A percentile compares a stretch with the other conserved stretches of the same genome.
Conservation (phyloP, 2,888 invertebrate species). For the Punctoribates punctum region DNA sequence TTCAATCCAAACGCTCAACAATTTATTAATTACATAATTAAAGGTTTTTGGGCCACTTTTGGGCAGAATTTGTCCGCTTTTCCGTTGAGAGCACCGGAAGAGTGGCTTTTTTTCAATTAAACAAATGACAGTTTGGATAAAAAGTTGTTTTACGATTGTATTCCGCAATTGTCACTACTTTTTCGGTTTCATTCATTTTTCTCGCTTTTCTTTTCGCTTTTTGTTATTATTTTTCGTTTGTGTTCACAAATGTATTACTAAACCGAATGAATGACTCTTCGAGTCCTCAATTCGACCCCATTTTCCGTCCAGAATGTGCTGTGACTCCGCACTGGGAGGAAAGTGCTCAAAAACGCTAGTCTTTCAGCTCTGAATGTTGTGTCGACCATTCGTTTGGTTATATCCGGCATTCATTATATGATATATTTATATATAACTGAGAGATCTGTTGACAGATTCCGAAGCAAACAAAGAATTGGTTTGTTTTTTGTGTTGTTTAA, state of each 20-base stretch:
- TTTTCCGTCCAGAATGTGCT: neutral
- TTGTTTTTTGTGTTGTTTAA: slow-evolving; percentile 30
- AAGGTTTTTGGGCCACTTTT: neutral
- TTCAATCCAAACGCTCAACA: neutral
- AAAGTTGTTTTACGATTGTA: slow-evolving; percentile 4
- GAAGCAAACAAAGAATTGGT: slow-evolving; percentile 19
- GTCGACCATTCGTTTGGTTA: neutral
- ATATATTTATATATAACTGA: slow-evolving; percentile 14
- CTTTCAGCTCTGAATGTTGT: neutral
- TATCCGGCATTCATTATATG: slow-evolving; percentile 32
- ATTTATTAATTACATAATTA: slow-evolving; percentile 29
- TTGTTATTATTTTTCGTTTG: neutral
- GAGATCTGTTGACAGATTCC: slow-evolving; percentile 31
- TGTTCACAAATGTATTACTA: slow-evolving; percentile 19
- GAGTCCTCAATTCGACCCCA: slow-evolving; percentile 23
- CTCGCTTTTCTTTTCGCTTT: neutral
- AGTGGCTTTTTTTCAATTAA: neutral
- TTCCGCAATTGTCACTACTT: slow-evolving; percentile 20
- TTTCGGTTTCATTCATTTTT: slow-evolving; percentile 20
- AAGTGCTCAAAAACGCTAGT: too few relatives aligned
- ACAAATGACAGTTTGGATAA: neutral
- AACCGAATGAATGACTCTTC: slow-evolving; percentile 15
- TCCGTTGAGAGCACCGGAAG: slow-evolving; percentile 1
- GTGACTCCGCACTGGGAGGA: neutral
- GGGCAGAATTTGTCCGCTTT: neutral